These are phyloP conservation scores for Leucozona laternaria DNA, from an alignment of 2,888 invertebrate species.

Conservation along the genomic window DNA sequence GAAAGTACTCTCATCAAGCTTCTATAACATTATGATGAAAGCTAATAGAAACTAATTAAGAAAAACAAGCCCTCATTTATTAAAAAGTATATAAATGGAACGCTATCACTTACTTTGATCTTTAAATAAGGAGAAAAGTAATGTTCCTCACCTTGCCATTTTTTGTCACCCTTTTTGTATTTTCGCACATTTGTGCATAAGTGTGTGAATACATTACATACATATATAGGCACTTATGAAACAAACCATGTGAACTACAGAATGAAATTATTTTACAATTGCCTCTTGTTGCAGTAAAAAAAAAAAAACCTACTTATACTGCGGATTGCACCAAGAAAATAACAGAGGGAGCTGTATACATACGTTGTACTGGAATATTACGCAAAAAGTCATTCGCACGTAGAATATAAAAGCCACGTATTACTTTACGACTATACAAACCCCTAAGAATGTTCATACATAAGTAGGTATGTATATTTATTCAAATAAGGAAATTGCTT, in stretches of 20 bases:
- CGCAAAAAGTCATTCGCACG: background rate
- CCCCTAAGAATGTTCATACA: too few relatives aligned
- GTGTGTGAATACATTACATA: background rate
- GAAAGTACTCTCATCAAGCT: background rate
- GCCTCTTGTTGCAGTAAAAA: constrained; percentile 26
- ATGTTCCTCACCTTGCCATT: too few relatives aligned
- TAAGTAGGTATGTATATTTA: too few relatives aligned
- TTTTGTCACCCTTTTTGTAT: background rate
- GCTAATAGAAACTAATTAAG: background rate
- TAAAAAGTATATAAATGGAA: constrained; percentile 12
- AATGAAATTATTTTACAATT: constrained; percentile 31
- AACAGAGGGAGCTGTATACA: background rate
- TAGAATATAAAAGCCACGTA: too few relatives aligned
- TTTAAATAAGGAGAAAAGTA: background rate
- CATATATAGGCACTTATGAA: background rate
- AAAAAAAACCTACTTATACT: constrained; percentile 13
- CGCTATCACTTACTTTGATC: constrained; percentile 4
- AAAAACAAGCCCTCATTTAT: background rate
- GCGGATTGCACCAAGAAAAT: constrained; percentile 2
- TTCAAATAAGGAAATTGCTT: too few relatives aligned
- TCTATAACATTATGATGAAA: background rate
- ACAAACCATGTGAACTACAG: constrained; percentile 10
- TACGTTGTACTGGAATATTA: background rate
- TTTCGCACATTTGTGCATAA: background rate
- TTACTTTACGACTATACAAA: too few relatives aligned